Evolutionary conservation across 2,113 vertebrate species (phyloP).

Genomic region (Podilymbus podiceps): DNA sequence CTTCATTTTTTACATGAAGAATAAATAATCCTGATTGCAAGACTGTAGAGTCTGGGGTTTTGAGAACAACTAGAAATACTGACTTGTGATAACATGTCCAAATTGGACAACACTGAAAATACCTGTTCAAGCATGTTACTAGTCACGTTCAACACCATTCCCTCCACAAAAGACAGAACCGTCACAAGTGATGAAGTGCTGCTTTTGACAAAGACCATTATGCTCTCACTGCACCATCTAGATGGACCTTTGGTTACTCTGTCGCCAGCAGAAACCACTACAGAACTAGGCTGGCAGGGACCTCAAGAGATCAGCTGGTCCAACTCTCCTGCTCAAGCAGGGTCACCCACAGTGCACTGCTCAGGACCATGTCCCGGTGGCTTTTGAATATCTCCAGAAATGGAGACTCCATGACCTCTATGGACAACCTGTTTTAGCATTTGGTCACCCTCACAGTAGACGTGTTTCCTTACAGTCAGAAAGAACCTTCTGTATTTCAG

Average conservation of each 20-base stretch:
- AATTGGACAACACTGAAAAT: not conserved
- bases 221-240: no score
- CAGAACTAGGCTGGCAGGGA: not conserved
- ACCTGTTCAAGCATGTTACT: not conserved
- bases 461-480: no score
- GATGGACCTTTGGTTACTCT: not conserved
- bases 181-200: not conserved
- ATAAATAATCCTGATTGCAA: not conserved
- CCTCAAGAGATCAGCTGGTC: not conserved
- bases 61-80: not conserved
- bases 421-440: no score
- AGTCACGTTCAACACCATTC: not conserved
- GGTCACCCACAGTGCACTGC: not conserved
- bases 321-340: not conserved
- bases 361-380: not conserved
- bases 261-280: not conserved
- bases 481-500: no score
- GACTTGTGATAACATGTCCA: not conserved
- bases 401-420: no score
- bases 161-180: not conserved
- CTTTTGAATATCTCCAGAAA: no score
- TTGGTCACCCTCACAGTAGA: no score
- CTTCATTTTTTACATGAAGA: not conserved
- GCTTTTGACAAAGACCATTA: not conserved
- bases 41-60: not conserved